Base-by-base conservation (phyloP, 2,888 invertebrate species). In the Scaptodrosophila latifasciaeformis region DNA sequence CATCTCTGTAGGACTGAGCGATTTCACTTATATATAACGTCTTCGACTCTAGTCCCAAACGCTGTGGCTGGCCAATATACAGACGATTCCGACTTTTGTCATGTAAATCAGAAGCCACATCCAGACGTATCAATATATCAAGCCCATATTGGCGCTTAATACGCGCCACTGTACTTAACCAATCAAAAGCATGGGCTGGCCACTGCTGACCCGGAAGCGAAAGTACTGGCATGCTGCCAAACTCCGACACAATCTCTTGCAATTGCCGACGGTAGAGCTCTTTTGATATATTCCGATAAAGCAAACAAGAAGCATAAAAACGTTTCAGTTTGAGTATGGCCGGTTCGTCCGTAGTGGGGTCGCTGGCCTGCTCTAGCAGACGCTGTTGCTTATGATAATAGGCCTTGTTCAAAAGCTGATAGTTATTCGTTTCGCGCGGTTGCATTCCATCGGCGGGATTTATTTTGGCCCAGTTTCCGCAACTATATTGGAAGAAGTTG, bases 401-500 rank as follows among this genome's bases (percentile, higher is more conserved):
- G 1, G 74, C 66, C n/a, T 62, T 62, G n/a, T 65, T 49, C 44
- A 84, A 45, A 37, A 75, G 55, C 31, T 68, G 70, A 19, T 70
- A 71, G 37, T 74, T 70, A 37, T 72, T 84, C 2, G 83, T 83
- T 45, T 84, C 82, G 2, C 79, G 59, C 0, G 75, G 67, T 15
- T 52, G 51, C 1, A 49, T 53, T 2, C 55, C 59, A 5, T 74
- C 72, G 2, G 83, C 81, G 2, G 84, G 84, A 67, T 86, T 74
- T 2, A 79, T 62, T 30, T 69, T 77, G 1, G 76, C 61, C 84
- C 84, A 85, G 27, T 78, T 85, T 19, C 84, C 84, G 50, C 84
- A 85, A 30, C 82, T 82, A 56, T 72, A 83, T 24, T 65, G 72
- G 47, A 71, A 85, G 55, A 86, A 85, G 47, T 85, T 72, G 9